Conservation (phyloP, 2,113 vertebrate species). For the Camarhynchus parvulus region DNA sequence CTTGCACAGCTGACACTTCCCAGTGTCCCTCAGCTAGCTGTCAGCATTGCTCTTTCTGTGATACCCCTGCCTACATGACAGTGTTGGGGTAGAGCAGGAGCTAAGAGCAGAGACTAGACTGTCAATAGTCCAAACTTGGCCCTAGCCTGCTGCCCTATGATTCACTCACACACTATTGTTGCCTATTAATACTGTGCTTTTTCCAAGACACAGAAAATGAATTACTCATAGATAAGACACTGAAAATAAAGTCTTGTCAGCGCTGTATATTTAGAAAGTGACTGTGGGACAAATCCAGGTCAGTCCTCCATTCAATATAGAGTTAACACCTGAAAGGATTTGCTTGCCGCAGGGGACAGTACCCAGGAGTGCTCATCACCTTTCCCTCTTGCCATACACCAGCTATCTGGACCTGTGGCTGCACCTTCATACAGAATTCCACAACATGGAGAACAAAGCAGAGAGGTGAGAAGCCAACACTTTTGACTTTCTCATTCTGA, state of each 20-base stretch:
- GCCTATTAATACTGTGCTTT: conserved; percentile 54
- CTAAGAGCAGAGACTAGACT: neutral
- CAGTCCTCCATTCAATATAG: neutral
- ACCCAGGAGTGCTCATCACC: neutral
- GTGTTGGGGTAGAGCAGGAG: neutral
- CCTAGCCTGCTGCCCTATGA: conserved; percentile 45
- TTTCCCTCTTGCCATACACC: neutral
- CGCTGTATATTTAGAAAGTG: conserved; percentile 45
- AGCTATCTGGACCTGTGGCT: neutral
- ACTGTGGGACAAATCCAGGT: conserved; percentile 21
- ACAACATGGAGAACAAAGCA: neutral
- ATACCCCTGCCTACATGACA: neutral
- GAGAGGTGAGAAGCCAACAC: neutral
- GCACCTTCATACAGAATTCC: neutral
- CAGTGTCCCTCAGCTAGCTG: neutral
- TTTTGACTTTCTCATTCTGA: neutral
- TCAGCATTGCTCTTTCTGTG: neutral
- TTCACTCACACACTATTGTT: conserved; percentile 40
- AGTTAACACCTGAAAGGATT: conserved; percentile 16
- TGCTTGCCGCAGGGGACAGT: neutral
- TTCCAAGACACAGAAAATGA: conserved; percentile 58
- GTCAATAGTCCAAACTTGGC: conserved; percentile 20
- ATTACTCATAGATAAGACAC: conserved; percentile 55
- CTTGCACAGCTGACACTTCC: neutral
- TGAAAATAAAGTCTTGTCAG: conserved; percentile 52